Percentiles rank a stretch among this genome's conserved stretches.
Conservation (phyloP, 1,140 invertebrate genomes). For the Solenopsis fugax region DNA sequence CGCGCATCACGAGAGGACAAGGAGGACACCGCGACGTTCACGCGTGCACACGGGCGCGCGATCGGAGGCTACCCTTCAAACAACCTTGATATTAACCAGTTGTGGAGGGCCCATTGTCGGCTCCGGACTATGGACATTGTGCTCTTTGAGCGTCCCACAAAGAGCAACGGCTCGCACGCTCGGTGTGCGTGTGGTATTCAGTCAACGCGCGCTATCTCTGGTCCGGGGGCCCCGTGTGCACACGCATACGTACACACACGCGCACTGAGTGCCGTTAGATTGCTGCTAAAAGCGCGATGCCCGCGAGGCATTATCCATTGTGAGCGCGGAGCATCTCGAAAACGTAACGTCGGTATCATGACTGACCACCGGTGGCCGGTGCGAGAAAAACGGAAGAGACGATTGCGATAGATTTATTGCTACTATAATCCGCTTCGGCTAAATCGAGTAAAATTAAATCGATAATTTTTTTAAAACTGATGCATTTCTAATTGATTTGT, state of each 20-base stretch:
- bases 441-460: conserved; percentile 18
- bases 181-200: conserved; percentile 77
- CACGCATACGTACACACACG: conserved; percentile 41
- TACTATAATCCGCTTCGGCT: not conserved
- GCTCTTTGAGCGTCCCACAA: conserved; percentile 80
- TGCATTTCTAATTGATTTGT: not conserved
- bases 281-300: conserved; percentile 74
- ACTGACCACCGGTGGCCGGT: conserved; percentile 1
- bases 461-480: not conserved
- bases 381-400: conserved; percentile 6
- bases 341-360: conserved; percentile 66
- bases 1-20: conserved; percentile 46
- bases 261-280: conserved; percentile 74
- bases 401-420: conserved; percentile 37
- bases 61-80: conserved; percentile 76
- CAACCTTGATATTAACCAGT: conserved; percentile 83
- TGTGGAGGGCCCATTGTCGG: conserved; percentile 78
- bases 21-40: conserved; percentile 56
- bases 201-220: conserved; percentile 66
- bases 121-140: conserved; percentile 79
- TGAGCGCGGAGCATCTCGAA: conserved; percentile 64
- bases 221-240: conserved; percentile 1
- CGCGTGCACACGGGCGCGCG: conserved; percentile 35
- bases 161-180: conserved; percentile 74
- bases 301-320: conserved; percentile 74